Conservation (phyloP, 35 echinoderm and acorn worm genomes). For the Apostichopus japonicus region DNA sequence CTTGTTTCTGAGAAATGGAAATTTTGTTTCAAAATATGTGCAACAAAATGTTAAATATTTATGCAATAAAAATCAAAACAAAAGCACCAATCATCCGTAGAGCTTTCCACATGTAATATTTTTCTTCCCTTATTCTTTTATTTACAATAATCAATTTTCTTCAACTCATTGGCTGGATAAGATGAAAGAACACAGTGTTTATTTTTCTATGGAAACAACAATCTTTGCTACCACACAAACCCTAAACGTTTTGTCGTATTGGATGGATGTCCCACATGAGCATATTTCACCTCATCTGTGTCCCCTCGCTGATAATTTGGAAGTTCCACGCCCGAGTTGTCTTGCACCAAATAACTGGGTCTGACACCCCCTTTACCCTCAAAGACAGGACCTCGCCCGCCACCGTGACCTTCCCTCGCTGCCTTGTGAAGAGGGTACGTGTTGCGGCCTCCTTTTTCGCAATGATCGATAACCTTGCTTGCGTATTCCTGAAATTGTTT, state of each 20-base stretch:
- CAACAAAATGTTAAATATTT: too few species aligned
- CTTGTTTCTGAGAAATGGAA: too few species aligned
- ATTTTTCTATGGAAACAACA: not conserved
- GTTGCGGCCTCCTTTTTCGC: conserved; percentile 78
- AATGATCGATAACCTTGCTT: conserved; percentile 84
- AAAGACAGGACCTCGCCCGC: conserved; percentile 87
- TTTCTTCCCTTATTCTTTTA: not conserved
- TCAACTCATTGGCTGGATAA: conserved; percentile 3
- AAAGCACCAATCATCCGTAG: too few species aligned
- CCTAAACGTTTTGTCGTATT: conserved; percentile 88
- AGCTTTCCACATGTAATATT: not conserved
- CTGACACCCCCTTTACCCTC: conserved; percentile 95
- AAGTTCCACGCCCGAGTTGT: conserved; percentile 80
- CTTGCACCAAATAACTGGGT: conserved; percentile 89
- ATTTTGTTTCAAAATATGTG: too few species aligned
- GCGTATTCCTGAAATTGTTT: conserved; percentile 97
- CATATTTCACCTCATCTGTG: conserved; percentile 89
- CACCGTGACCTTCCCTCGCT: conserved; percentile 91
- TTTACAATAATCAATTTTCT: not conserved
- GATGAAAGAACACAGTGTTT: not conserved
- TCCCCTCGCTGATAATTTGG: conserved; percentile 84
- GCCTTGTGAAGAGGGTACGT: conserved; percentile 91
- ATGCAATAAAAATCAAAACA: too few species aligned
- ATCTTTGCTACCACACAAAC: conserved; percentile 83
- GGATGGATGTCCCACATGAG: conserved; percentile 75